Evolutionary conservation across 1,140 invertebrate genomes (phyloP).

Genomic region (Ceratoteleas bidentatus): DNA sequence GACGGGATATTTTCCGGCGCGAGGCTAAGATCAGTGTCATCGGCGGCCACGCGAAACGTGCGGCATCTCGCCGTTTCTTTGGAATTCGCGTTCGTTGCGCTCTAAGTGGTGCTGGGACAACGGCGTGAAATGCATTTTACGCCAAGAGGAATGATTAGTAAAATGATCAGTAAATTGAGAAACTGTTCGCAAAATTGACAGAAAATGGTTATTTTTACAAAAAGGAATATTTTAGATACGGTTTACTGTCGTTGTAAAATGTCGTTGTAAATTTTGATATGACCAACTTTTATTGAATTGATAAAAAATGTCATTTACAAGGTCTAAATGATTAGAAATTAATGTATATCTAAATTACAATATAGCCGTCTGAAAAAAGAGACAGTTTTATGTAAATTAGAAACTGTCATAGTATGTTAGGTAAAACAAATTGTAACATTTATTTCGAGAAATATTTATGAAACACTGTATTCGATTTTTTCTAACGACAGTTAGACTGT

Average conservation of each 20-base stretch:
- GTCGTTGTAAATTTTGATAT: not conserved
- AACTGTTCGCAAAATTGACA: not conserved
- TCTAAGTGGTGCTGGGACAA: slow-evolving; percentile 29
- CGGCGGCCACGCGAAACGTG: slow-evolving; percentile 13
- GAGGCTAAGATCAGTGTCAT: slow-evolving; percentile 34
- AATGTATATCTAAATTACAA: too few species aligned
- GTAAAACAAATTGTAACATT: too few species aligned
- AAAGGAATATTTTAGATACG: too few species aligned
- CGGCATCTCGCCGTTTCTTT: slow-evolving; percentile 6
- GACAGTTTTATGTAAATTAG: too few species aligned
- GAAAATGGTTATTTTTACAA: slow-evolving; percentile 1
- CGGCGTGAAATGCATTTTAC: slow-evolving; percentile 46
- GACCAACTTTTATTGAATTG: not conserved
- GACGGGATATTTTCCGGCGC: slow-evolving; percentile 20
- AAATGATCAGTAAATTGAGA: slow-evolving; percentile 30
- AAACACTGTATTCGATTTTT: too few species aligned
- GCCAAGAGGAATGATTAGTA: slow-evolving; percentile 25
- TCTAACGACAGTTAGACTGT: too few species aligned
- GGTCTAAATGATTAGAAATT: too few species aligned
- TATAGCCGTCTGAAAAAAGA: too few species aligned
- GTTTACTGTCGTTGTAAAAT: too few species aligned
- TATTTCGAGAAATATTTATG: too few species aligned
- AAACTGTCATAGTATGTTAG: too few species aligned
- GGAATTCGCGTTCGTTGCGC: slow-evolving; percentile 13
- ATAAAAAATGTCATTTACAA: too few species aligned